Conservation (phyloP, 2,797 vertebrate species). For the Hoplostethus atlanticus region DNA sequence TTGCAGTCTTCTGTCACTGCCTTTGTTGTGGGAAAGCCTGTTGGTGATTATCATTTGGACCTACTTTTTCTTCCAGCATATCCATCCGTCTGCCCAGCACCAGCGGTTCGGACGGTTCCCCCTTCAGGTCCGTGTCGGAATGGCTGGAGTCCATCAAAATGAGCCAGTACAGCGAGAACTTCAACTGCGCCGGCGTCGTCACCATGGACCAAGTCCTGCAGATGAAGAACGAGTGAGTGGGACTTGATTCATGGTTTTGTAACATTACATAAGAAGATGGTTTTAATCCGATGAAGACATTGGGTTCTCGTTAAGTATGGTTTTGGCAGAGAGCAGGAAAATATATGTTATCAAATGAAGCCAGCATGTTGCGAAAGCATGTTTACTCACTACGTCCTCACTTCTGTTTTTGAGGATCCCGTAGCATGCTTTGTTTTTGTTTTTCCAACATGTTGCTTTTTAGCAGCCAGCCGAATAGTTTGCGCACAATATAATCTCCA, state of each 20-base stretch:
- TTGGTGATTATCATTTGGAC: slow-evolving; percentile 54
- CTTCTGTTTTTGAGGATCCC: slow-evolving; percentile 8
- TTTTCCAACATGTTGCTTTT: slow-evolving; percentile 46
- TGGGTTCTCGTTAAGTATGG: neutral
- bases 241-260: neutral
- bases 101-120: slow-evolving; percentile 92
- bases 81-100: slow-evolving; percentile 97
- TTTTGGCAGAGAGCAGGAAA: neutral
- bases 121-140: slow-evolving; percentile 93
- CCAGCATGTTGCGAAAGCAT: slow-evolving; percentile 12
- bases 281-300: neutral
- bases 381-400: neutral
- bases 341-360: slow-evolving; percentile 12
- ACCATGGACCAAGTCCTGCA: slow-evolving; percentile 95
- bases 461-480: slow-evolving; percentile 62
- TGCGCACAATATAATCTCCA: slow-evolving; percentile 55
- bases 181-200: slow-evolving; percentile 89
- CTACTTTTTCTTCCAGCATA: slow-evolving; percentile 82
- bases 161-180: slow-evolving; percentile 97
- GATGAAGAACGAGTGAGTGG: slow-evolving; percentile 94
- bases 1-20: slow-evolving; percentile 58
- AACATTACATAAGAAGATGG: neutral
- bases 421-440: slow-evolving; percentile 29
- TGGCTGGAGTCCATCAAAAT: slow-evolving; percentile 99
- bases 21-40: slow-evolving; percentile 64